Base-by-base conservation (phyloP, 2,888 invertebrate species). In the Drosophila lutescens region DNA sequence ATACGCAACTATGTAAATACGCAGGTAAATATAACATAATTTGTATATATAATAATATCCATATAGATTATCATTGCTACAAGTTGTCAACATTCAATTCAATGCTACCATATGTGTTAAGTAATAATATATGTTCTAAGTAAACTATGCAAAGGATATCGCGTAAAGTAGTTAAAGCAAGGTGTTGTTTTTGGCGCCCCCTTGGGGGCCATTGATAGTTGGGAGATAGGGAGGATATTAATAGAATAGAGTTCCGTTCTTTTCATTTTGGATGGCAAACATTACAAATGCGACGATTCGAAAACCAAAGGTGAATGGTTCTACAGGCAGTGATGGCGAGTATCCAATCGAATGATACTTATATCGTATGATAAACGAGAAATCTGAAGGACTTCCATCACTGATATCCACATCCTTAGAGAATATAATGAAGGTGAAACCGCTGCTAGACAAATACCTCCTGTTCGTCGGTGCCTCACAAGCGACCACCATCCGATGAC, bases 361-460 rank as follows among this genome's bases (percentile, higher is more conserved):
- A 30, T 32, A n/a, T 30, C 47, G 2, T 47, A 47, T 32, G 30
- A 49, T 49, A 34, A 17, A 34, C 2, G 12, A 34, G 49, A 30
- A 6, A 3, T 15, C 3, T 10, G 15, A 47, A 10, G 5, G 12
- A 43, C 2, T 20, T 20, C n/a, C 57, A 57, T 32, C 34, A 15
- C 58, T 15, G 58, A 36, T 32, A 43, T 20, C 43, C 43, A 7
- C 12, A 20, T 43, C 32, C 23, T 30, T 43, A 50, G 20, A 50
- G 69, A 47, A 53, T 10, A 44, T 13, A 53, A 59, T 62, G 61
- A 56, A 53, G 58, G 41, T 76, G 76, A 76, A 76, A 76, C 76
- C 76, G 57, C 56, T 72, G 63, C 55, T 91, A 92, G 76, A 92
- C 92, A 72, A 92, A 92, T 51, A 92, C 90, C 87, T 92, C 92